Base-by-base conservation (phyloP, 2,888 invertebrate genomes). In the Morinoia aosen region DNA sequence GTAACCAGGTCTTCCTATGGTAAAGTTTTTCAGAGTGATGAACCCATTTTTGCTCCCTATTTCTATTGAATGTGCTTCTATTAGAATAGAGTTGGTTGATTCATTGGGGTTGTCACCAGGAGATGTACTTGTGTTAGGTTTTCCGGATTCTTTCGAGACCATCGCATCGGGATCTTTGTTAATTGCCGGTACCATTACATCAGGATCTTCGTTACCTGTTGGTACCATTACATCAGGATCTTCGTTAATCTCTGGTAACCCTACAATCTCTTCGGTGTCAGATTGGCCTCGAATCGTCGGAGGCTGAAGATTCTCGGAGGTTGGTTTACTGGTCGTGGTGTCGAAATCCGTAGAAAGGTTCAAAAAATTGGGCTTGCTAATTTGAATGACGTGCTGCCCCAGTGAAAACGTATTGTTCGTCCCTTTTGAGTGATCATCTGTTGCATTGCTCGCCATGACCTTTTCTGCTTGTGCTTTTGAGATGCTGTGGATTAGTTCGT, bases 291-390 rank as follows among this genome's bases (percentile, higher is more conserved):
- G 90, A 39, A 11, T 76, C 8, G 33, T 76, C 19, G 76, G 25
- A 76, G 76, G 40, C 33, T 39, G 90, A 48, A 14, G 90, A 25
- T 39, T 11, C 3, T 90, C 40, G 0, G 48, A 8, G 39, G 39
- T 76, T 76, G 76, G 10, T 25, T 16, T 76, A 16, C 25, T 33
- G 8, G 12, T 76, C 76, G 76, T 76, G 16, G 76, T 40, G 10
- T 93, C 56, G 93, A 93, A 93, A 57, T 93, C 33, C 12, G 93
- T 57, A 12, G 93, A 93, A 12, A 93, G 58, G 58, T 93, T 93
- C 3, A 93, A 33, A n/a, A 93, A 93, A 93, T 93, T 93, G n/a
- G 93, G 93, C 40, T 57, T 93, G 11, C 48, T 93, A 14, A 58
- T 93, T 56, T 93, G 57, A 58, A 93, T 33, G 57, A 93, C 93